phyloP scores from a whole-genome alignment of 2,113 vertebrate species.

The Nyctibius bracteatus region DNA sequence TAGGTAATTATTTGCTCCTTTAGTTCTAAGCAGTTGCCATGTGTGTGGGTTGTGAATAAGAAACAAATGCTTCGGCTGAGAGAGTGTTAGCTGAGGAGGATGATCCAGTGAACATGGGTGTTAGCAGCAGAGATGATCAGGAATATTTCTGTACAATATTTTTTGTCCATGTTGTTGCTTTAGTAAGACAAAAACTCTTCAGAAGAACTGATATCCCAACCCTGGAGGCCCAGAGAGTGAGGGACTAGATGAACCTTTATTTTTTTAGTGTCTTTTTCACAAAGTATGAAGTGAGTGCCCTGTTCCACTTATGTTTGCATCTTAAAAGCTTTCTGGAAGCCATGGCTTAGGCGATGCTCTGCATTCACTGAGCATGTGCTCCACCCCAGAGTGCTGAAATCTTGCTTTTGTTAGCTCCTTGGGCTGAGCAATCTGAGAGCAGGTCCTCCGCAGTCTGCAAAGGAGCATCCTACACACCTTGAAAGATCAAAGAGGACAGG shows the following conservation, averaged over 20 bases:
- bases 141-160: neutral
- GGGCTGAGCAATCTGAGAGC: neutral
- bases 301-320: neutral
- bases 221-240: neutral
- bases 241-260: neutral
- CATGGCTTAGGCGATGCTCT: rapidly evolving
- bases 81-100: neutral
- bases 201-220: neutral
- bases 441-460: neutral
- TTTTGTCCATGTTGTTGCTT: neutral
- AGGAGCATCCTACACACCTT: neutral
- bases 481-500: neutral
- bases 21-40: neutral
- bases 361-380: neutral
- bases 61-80: neutral
- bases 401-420: neutral
- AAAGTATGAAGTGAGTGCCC: neutral
- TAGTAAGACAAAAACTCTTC: neutral
- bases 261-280: neutral
- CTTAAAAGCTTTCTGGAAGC: neutral
- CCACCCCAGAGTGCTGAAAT: neutral
- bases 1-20: neutral
- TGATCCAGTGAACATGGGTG: rapidly evolving
- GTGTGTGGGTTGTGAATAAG: neutral
- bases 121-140: neutral